Conservation (phyloP, 2,888 invertebrate genomes). For the Cryptophagus acutangulus region DNA sequence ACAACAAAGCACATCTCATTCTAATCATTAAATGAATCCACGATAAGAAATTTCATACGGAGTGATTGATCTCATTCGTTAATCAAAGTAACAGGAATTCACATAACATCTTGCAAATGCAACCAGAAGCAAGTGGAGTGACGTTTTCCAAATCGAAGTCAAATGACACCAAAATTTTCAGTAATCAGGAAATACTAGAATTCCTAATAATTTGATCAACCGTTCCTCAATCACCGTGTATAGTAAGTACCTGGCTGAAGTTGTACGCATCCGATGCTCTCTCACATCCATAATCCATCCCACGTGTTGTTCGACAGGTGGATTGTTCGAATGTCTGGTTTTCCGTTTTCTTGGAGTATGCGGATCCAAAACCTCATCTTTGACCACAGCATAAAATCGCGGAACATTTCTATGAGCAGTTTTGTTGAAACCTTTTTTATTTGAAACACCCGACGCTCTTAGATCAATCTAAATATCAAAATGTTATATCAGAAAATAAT, state of each 20-base stretch:
- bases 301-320: conserved; percentile 90
- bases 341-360: conserved; percentile 77
- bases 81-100: too few species aligned
- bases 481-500: neutral
- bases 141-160: too few species aligned
- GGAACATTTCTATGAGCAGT: conserved; percentile 58
- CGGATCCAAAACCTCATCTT: conserved; percentile 63
- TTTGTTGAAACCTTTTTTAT: conserved; percentile 19
- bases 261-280: conserved; percentile 75
- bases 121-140: neutral
- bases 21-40: too few species aligned
- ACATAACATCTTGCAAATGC: too few species aligned
- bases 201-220: neutral
- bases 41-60: too few species aligned
- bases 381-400: conserved; percentile 92
- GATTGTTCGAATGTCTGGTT: conserved; percentile 88
- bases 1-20: too few species aligned
- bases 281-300: conserved; percentile 96
- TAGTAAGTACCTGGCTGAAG: conserved; percentile 69
- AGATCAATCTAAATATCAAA: neutral
- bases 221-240: neutral
- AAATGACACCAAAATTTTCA: neutral
- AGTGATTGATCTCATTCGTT: too few species aligned
- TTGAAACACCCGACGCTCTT: conserved; percentile 2
- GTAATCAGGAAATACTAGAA: conserved; percentile 1